Evolutionary conservation across 2,113 vertebrate genomes (phyloP), one percentile per base, ranked within the genome.

Genomic region (Puma concolor): DNA sequence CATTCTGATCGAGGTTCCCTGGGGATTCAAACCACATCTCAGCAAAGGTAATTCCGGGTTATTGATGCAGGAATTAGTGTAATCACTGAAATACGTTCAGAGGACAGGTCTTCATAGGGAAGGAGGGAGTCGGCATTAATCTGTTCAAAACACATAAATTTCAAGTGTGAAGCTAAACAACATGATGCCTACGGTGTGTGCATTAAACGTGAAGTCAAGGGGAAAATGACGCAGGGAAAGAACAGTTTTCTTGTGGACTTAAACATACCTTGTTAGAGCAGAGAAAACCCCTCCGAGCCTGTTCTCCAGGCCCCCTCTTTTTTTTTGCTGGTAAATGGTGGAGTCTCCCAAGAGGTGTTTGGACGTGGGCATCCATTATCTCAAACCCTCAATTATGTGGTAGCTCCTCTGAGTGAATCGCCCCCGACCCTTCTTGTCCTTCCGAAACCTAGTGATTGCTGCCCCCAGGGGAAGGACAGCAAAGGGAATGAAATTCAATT

Each of bases 401-500:
- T 27, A 48, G 12, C 74, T 54, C 71, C 57, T 67, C 38, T 15
- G 3, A 36, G 5, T 12, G 8, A 66, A 21, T 29, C 29, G 21
- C 52, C 14, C 9, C 6, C 36, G 44, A 63, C 14, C 5, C 50
- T 38, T 66, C 50, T 33, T 44, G 31, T 89, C 36, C 60, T 72
- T 87, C 86, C 54, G 41, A 82, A 91, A 19, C 63, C 44, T 52
- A 41, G 31, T n/a, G 38, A 29, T 23, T 36, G 25, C 31, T 10
- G 2, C 50, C 69, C 87, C 52, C 91, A 50, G 80, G 67, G 72
- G 19, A 82, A 14, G 27, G 25, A 50, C 50, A 64, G 36, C 90
- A 25, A 31, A 96, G 77, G 91, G 90, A 71, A 86, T 41, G 67
- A 92, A 94, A 83, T 90, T 77, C 88, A 69, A 19, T 79, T 94